Percentiles rank a stretch among this genome's conserved stretches.
Evolutionary conservation across 1,140 invertebrate genomes (phyloP).

Genomic region (Heliothis subflexa): DNA sequence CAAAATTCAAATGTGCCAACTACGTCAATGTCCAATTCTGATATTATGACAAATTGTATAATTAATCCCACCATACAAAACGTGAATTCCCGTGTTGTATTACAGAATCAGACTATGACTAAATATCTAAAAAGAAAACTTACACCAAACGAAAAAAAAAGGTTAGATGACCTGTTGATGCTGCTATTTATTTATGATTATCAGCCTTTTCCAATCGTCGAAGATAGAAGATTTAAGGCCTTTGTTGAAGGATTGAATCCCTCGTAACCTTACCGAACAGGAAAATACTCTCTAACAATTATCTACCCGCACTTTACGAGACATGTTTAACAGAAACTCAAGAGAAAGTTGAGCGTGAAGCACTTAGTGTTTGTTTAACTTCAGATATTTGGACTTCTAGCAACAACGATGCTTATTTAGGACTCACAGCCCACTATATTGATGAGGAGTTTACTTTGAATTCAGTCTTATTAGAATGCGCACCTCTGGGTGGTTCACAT

Average conservation of each 20-base stretch:
- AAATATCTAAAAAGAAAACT: conserved; percentile 36
- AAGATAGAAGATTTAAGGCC: conserved; percentile 26
- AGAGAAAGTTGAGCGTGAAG: conserved; percentile 37
- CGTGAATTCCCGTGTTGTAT: conserved; percentile 14
- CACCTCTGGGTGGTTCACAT: not conserved
- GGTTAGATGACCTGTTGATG: conserved; percentile 26
- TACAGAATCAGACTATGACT: conserved; percentile 18
- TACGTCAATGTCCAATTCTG: conserved; percentile 24
- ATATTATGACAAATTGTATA: conserved; percentile 30
- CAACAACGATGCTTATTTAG: conserved; percentile 41
- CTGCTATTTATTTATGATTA: conserved; percentile 30
- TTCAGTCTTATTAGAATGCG: conserved; percentile 24
- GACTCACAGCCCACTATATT: conserved; percentile 50
- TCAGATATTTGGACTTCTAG: conserved; percentile 47
- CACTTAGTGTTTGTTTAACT: conserved; percentile 46
- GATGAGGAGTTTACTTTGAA: conserved; percentile 21
- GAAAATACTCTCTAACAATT: conserved; percentile 32
- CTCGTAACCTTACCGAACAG: conserved; percentile 23
- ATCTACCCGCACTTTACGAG: conserved; percentile 31
- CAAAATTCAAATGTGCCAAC: conserved; percentile 29
- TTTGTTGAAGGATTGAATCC: conserved; percentile 35
- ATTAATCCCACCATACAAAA: conserved; percentile 27
- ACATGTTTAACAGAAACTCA: conserved; percentile 18
- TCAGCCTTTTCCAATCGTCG: conserved; percentile 29
- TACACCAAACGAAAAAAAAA: conserved; percentile 36